A percentile compares a stretch with the other conserved stretches of the same genome.
These are phyloP conservation scores for Acomys russatus DNA, from an alignment of 2,797 vertebrate genomes.

Conservation along the genomic window DNA sequence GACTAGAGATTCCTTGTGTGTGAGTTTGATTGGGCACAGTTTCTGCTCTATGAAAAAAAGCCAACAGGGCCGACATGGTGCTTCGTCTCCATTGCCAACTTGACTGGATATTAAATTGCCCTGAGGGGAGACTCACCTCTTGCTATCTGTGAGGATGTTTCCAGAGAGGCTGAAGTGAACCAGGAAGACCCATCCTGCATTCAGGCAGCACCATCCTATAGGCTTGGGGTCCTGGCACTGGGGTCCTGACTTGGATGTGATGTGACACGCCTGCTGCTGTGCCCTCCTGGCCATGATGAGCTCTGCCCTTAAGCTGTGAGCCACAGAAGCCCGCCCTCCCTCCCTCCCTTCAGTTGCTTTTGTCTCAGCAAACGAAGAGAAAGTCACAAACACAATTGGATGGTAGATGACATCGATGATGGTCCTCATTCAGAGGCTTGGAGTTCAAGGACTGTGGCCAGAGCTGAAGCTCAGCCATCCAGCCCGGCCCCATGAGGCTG, in stretches of 20 bases:
- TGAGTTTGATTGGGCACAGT: neutral
- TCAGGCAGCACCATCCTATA: neutral
- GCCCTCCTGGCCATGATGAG: neutral
- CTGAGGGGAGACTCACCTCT: neutral
- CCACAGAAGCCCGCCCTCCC: neutral
- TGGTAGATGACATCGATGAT: accelerated
- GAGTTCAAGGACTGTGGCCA: accelerated
- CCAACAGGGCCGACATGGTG: neutral
- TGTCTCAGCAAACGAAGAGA: neutral
- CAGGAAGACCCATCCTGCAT: neutral
- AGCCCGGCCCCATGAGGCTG: neutral
- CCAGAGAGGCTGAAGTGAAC: neutral
- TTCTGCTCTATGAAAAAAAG: neutral
- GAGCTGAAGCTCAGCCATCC: accelerated
- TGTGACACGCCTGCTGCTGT: neutral
- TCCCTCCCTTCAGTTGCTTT: neutral
- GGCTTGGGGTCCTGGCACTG: neutral
- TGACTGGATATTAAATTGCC: neutral
- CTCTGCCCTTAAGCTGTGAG: neutral
- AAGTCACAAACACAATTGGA: neutral
- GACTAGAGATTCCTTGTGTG: neutral
- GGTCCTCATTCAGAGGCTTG: neutral
- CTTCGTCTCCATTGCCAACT: neutral
- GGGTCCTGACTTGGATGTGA: neutral
- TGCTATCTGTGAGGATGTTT: neutral